Evolutionary conservation across 1,140 invertebrate species (phyloP), one percentile per base, ranked within the genome.

Genomic region (Cecropterus lyciades): DNA sequence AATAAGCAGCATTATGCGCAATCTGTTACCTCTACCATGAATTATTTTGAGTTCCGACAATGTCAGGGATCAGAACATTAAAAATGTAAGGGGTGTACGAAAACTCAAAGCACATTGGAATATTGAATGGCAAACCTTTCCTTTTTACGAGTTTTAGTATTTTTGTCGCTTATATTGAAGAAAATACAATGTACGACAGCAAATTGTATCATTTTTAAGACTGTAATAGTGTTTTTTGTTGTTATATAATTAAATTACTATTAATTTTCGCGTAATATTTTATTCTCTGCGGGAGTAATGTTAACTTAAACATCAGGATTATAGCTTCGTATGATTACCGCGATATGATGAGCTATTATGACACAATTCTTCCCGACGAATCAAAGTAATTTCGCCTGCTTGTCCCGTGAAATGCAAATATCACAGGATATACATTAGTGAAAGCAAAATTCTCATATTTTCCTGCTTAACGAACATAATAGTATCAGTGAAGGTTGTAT

Each of bases 1-100:
- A 60, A 60, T 60, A 48, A 59, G 56, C 43, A 59, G 56, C 56
- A 59, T 59, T 37, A 60, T 60, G 57, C 27, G 45, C 56, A 60
- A 60, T 60, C 56, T 60, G 56, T 60, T 60, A 60, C 56, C 43
- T 60, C 56, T 43, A 46, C 15, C 56, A 37, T 60, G 56, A 60
- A 60, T 48, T 60, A 60, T 48, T 48, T 60, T 60, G 20, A 48
- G 43, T 27, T 20, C 56, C 15, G 27, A 60, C 14, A 60, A 60
- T 60, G 27, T 20, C 43, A 60, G 56, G 56, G 56, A 60, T 48
- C 43, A 48, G 27, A 48, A 14, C 56, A 59, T 59, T 59, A 59
- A 59, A 59, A 59, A 45, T 59, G 27, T 48, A 48, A 48, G 43
- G 43, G 56, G 15, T 48, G 56, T 33, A 40, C 15, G 43, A 13